phyloP scores from a whole-genome alignment of 1,140 invertebrate species.

The Drosophila nigromelanica region DNA sequence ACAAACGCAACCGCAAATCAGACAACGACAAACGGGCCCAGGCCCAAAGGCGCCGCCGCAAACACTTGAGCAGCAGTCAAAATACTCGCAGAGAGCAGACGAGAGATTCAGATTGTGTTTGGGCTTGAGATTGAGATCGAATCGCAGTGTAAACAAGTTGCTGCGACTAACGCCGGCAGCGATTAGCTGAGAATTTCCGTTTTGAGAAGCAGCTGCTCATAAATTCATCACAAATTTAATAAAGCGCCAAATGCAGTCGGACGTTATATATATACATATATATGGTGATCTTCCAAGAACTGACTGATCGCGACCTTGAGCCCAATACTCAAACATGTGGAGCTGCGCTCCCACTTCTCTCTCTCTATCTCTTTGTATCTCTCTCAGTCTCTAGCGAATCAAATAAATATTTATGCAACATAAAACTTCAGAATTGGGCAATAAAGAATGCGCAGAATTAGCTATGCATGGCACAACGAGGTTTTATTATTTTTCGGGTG shows the following conservation, averaged over 20 bases:
- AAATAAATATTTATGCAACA: constrained; percentile 63
- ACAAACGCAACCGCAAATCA: constrained; percentile 62
- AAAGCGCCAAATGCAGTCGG: constrained; percentile 43
- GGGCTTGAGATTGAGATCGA: constrained; percentile 12
- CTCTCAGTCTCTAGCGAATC: constrained; percentile 24
- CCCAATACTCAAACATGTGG: constrained; percentile 34
- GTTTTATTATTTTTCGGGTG: constrained; percentile 20
- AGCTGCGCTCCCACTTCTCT: not conserved
- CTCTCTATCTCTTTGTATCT: not conserved
- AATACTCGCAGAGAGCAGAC: constrained; percentile 9
- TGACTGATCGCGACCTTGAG: constrained; percentile 44
- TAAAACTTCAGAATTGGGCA: constrained; percentile 47
- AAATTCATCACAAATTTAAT: constrained; percentile 68
- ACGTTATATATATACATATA: not conserved
- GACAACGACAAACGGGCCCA: constrained; percentile 57
- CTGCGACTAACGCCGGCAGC: constrained; percentile 44
- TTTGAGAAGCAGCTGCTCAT: constrained; percentile 46
- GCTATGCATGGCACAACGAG: constrained; percentile 42
- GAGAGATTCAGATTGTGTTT: constrained; percentile 1
- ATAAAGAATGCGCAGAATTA: constrained; percentile 61
- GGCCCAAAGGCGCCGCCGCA: constrained; percentile 71
- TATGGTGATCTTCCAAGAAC: constrained; percentile 56
- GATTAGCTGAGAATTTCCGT: constrained; percentile 67
- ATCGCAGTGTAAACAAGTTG: constrained; percentile 55
- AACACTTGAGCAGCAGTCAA: constrained; percentile 25